Conservation (phyloP, 2,113 vertebrate genomes). For the Scortum barcoo region DNA sequence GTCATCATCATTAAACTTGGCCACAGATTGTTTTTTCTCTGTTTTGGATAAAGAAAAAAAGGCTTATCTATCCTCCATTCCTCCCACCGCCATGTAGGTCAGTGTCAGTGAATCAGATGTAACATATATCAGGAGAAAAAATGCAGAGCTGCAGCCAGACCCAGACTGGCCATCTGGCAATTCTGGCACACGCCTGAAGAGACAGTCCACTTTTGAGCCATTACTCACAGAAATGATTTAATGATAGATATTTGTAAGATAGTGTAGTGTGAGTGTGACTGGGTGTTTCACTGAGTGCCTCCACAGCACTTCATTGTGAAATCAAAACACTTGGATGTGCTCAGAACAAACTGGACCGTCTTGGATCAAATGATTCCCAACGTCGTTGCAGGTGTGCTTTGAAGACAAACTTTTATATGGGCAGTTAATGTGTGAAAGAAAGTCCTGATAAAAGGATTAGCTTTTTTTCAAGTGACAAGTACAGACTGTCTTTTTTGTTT, state of each 20-base stretch:
- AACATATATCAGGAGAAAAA: constrained; percentile 59
- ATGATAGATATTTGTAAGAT: constrained; percentile 59
- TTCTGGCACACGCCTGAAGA: constrained; percentile 48
- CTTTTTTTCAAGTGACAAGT: background rate
- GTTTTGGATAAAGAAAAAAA: constrained; percentile 62
- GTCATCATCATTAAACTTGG: constrained; percentile 70
- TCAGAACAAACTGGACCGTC: constrained; percentile 1
- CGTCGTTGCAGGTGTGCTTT: background rate
- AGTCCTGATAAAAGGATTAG: background rate
- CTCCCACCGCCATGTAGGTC: constrained; percentile 68
- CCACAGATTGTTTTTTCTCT: constrained; percentile 53
- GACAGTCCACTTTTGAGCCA: constrained; percentile 48
- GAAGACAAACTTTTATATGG: background rate
- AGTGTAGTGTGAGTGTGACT: constrained; percentile 32
- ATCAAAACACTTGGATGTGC: constrained; percentile 27
- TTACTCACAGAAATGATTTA: constrained; percentile 56
- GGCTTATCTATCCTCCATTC: constrained; percentile 56
- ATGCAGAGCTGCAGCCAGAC: constrained; percentile 59
- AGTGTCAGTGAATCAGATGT: constrained; percentile 69
- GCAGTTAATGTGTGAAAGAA: background rate
- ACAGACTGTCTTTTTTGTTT: background rate
- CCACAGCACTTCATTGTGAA: constrained; percentile 35
- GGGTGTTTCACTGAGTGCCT: constrained; percentile 8
- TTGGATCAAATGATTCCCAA: background rate
- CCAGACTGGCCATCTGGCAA: constrained; percentile 71